Evolutionary conservation across 2,797 vertebrate genomes (phyloP), one percentile per base, ranked within the genome.

Genomic region (Corythornis leucogaster): DNA sequence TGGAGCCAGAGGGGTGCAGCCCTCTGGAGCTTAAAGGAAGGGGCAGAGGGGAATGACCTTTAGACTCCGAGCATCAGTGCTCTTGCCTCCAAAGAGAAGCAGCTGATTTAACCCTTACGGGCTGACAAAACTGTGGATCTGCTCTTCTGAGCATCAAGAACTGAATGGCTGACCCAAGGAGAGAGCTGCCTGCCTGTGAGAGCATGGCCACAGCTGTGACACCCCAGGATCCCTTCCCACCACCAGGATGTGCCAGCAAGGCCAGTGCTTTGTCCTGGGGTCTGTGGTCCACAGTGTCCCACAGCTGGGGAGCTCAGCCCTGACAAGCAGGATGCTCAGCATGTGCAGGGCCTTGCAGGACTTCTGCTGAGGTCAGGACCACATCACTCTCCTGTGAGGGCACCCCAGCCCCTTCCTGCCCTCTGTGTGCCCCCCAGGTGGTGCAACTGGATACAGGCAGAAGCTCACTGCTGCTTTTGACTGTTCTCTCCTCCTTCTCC

Each of bases 271-370:
- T 18, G 6, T 19, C 40, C 74, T 48, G 30, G 22, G 25, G 11
- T 15, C 33, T 25, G 19, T 2, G 33, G 40, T 46, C 48, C 9
- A 2, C 0, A 0, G 13, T 28, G 22, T 14, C 45, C 45, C 2
- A 0, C 42, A 38, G 18, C 7, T 35, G 4, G 2, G 19, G 48
- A 9, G 1, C 16, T 79, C 22, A 26, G 45, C 51, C 35, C 55
- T 11, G 50, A 3, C 2, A 4, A 40, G 26, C 46, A 55, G 26
- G 24, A 53, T 16, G 8, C n/a, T 24, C 6, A 5, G 35, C 17
- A 20, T 48, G 30, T 38, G 15, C 20, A 19, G 40, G 66, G 22
- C 35, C 19, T 61, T 73, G 21, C 48, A 58, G 53, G 22, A 31
- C 25, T 50, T 15, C 48, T 50, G 48, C 2, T 1, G n/a, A 19